Conservation (phyloP, 1,140 invertebrate genomes). For the Tetragonula clypearis region DNA sequence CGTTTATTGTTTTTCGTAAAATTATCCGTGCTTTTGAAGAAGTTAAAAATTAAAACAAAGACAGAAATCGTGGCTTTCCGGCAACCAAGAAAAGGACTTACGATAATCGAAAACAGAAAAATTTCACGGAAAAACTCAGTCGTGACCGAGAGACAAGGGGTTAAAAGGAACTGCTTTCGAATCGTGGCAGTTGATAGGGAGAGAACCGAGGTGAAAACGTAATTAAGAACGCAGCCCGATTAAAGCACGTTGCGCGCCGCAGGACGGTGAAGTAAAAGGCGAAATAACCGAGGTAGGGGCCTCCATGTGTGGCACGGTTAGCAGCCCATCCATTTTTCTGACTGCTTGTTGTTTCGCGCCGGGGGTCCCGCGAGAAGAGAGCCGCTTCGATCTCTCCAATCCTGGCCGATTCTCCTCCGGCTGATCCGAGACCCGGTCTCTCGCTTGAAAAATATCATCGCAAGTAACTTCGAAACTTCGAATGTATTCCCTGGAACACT, state of each 20-base stretch:
- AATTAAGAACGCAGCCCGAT: constrained; percentile 66
- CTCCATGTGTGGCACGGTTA: constrained; percentile 81
- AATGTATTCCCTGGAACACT: too few species aligned
- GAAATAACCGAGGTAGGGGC: constrained; percentile 73
- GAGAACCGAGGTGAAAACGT: constrained; percentile 61
- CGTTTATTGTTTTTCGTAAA: too few species aligned
- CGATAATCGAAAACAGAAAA: too few species aligned
- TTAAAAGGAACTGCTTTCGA: not conserved
- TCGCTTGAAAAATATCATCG: too few species aligned
- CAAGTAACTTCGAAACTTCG: too few species aligned
- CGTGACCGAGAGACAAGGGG: too few species aligned
- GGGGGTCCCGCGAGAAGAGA: constrained; percentile 70
- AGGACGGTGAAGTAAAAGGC: constrained; percentile 62
- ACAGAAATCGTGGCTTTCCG: too few species aligned
- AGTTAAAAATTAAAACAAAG: too few species aligned
- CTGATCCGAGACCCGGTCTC: not conserved
- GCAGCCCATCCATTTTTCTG: constrained; percentile 82
- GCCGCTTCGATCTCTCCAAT: constrained; percentile 67
- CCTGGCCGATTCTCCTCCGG: not conserved
- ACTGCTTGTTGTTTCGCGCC: constrained; percentile 81
- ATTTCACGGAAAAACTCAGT: too few species aligned
- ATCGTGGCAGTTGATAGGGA: constrained; percentile 27
- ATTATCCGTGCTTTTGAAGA: too few species aligned
- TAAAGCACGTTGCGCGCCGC: constrained; percentile 62
- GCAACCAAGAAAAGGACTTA: too few species aligned